Percentiles rank a stretch among this genome's conserved stretches.
Evolutionary conservation across 2,797 vertebrate species (phyloP).

Genomic region (Psittacula echo): DNA sequence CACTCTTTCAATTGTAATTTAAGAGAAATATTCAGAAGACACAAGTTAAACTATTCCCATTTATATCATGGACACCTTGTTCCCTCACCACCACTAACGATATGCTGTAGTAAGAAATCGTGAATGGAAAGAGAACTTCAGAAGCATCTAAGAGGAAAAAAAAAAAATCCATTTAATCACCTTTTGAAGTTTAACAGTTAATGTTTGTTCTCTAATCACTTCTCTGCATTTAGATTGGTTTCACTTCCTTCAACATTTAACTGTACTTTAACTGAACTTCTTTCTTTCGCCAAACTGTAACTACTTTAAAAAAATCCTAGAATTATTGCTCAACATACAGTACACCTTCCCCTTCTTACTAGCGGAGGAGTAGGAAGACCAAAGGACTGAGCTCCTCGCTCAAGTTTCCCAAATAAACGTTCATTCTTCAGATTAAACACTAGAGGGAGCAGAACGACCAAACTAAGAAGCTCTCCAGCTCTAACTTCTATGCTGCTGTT

Average conservation of each 20-base stretch:
- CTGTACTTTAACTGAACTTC: neutral
- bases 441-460: conserved; percentile 14
- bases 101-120: neutral
- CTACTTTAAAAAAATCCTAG: neutral
- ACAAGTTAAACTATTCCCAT: neutral
- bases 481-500: fast-evolving
- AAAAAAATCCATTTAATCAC: neutral
- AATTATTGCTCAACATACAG: neutral
- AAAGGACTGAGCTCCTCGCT: fast-evolving
- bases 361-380: fast-evolving
- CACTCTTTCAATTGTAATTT: neutral
- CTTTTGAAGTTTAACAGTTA: neutral
- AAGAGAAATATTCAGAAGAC: neutral
- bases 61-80: fast-evolving
- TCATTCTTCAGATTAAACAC: neutral
- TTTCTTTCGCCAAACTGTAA: fast-evolving
- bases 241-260: neutral
- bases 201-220: neutral
- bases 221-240: neutral
- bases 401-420: neutral
- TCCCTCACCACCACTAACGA: neutral
- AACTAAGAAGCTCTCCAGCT: neutral
- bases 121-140: neutral
- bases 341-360: neutral
- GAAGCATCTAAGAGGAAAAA: neutral